A percentile compares a stretch with the other conserved stretches of the same genome.
Conservation (phyloP, 1,140 invertebrate species). For the Saccostrea echinata region DNA sequence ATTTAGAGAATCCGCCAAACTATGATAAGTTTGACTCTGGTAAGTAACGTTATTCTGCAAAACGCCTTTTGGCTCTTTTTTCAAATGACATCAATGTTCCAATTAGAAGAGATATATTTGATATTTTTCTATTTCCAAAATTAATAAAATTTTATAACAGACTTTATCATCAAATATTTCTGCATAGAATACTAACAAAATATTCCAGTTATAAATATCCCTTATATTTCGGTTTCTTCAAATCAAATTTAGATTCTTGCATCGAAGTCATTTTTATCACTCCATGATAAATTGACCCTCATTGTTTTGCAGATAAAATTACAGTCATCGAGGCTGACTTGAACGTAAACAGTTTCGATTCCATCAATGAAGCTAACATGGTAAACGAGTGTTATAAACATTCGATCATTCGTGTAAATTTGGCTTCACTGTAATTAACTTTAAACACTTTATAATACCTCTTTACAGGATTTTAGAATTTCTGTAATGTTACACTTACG, state of each 20-base stretch:
- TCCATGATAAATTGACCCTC: not conserved
- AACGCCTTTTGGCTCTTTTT: too few species aligned
- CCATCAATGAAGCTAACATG: constrained; percentile 74
- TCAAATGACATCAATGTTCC: too few species aligned
- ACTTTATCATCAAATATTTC: not conserved
- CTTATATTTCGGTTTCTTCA: too few species aligned
- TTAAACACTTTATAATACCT: not conserved
- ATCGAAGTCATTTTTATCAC: too few species aligned
- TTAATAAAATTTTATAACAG: not conserved
- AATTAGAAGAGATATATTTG: too few species aligned
- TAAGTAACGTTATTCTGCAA: not conserved
- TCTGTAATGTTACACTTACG: constrained; percentile 67
- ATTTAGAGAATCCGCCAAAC: constrained; percentile 17
- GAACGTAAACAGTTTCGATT: constrained; percentile 72
- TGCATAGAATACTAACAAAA: too few species aligned
- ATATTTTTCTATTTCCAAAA: not conserved
- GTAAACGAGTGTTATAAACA: constrained; percentile 51
- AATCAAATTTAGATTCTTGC: too few species aligned
- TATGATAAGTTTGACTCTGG: not conserved
- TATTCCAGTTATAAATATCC: too few species aligned
- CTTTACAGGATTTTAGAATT: constrained; percentile 71
- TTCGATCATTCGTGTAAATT: constrained; percentile 22
- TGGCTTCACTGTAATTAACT: not conserved
- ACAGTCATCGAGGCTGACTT: constrained; percentile 61
- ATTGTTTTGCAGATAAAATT: constrained; percentile 14